phyloP scores from a whole-genome alignment of 2,888 invertebrate genomes.

The Apodemia hepburni region DNA sequence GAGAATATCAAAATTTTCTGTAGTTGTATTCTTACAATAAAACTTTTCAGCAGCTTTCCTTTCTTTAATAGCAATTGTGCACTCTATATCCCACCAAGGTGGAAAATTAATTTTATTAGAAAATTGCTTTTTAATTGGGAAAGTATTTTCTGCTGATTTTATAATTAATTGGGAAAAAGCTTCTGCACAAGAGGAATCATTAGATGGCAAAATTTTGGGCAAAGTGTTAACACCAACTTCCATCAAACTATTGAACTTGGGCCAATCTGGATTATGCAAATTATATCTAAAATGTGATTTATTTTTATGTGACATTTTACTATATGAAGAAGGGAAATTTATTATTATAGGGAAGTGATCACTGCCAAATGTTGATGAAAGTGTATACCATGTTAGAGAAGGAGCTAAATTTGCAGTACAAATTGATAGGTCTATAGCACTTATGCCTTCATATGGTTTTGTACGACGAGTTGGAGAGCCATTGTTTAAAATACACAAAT shows the following conservation, averaged over 20 bases:
- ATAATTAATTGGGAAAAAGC: constrained; percentile 10
- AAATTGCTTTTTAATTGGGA: background rate
- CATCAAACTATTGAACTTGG: background rate
- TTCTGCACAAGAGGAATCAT: constrained; percentile 2
- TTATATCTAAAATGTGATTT: background rate
- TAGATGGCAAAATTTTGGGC: background rate
- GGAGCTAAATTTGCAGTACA: background rate
- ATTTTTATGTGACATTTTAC: background rate
- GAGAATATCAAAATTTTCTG: background rate
- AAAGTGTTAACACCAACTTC: background rate
- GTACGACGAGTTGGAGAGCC: background rate
- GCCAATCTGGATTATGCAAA: background rate
- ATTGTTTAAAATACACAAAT: background rate
- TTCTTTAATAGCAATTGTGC: background rate
- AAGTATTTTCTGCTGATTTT: constrained; percentile 2
- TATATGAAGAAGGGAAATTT: background rate
- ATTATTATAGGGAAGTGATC: background rate
- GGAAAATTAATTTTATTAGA: background rate
- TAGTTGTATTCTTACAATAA: constrained; percentile 6
- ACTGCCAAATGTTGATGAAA: background rate
- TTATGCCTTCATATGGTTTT: background rate
- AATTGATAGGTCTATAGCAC: background rate
- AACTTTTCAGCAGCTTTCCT: constrained; percentile 1
- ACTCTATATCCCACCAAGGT: constrained; percentile 11
- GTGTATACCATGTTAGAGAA: background rate